Conservation (phyloP, 37 sponge, comb jelly and placozoan genomes). For the Oopsacas minuta region DNA sequence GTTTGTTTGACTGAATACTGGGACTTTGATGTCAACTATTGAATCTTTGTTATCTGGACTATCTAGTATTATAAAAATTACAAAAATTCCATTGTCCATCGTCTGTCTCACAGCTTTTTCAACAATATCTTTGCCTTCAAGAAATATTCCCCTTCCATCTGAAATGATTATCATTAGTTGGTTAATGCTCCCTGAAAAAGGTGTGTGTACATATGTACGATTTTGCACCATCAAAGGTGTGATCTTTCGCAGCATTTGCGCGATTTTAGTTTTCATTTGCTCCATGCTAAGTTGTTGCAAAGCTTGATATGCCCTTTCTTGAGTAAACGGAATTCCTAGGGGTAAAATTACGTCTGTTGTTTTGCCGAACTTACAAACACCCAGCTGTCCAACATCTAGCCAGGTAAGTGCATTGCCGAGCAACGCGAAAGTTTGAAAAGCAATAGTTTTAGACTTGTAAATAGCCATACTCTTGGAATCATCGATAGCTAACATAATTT, state of each 20-base stretch:
- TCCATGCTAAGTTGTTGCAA: not conserved
- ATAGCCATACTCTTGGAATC: conserved; percentile 81
- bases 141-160: conserved; percentile 92
- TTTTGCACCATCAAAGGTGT: conserved; percentile 2
- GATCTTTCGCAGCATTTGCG: conserved; percentile 4
- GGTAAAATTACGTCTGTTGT: conserved; percentile 21
- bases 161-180: conserved; percentile 80
- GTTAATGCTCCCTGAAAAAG: conserved; percentile 1
- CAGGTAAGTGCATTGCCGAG: conserved; percentile 65
- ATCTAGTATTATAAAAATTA: conserved; percentile 86
- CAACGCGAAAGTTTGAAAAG: conserved; percentile 78
- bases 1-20: conserved; percentile 41
- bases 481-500: conserved; percentile 81
- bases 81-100: conserved; percentile 66
- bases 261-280: not conserved
- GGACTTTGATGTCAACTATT: conserved; percentile 63
- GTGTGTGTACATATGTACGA: not conserved
- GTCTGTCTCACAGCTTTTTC: conserved; percentile 44
- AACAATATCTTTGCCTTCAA: conserved; percentile 59
- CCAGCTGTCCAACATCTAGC: conserved; percentile 74
- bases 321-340: not conserved
- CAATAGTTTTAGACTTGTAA: conserved; percentile 60
- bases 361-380: conserved; percentile 54
- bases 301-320: not conserved
- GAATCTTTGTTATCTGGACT: conserved; percentile 63